These are phyloP conservation scores for Gymnopithys bicolor DNA, from an alignment of 2,797 vertebrate species.

Conservation along the genomic window DNA sequence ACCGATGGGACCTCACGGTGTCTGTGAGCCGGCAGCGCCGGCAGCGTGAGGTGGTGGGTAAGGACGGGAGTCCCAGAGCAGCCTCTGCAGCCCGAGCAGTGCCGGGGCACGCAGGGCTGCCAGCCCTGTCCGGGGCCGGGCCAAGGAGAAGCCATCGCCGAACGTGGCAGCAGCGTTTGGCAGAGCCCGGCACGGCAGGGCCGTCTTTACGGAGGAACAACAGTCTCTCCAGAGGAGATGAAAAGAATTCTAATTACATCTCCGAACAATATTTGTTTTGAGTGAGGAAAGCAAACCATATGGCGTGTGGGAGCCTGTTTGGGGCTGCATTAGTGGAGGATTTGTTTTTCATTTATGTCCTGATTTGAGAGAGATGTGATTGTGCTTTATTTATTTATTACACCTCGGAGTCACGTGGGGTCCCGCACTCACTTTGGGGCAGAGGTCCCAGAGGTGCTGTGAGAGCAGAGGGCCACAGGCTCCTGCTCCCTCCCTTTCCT, in stretches of 20 bases:
- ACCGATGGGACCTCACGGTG: fast-evolving
- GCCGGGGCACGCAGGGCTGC: fast-evolving
- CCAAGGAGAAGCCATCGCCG: fast-evolving
- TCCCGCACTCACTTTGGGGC: fast-evolving
- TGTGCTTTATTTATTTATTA: neutral
- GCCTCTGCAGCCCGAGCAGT: fast-evolving
- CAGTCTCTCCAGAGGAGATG: slow-evolving; percentile 57
- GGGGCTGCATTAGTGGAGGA: neutral
- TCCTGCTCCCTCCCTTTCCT: neutral
- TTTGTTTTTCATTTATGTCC: slow-evolving; percentile 12
- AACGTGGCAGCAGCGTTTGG: neutral
- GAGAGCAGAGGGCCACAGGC: fast-evolving
- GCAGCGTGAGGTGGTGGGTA: fast-evolving
- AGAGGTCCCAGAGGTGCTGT: fast-evolving
- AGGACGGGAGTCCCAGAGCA: neutral
- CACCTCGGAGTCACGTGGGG: fast-evolving
- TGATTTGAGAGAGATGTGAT: neutral
- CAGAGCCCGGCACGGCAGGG: neutral
- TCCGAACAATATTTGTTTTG: slow-evolving; percentile 69
- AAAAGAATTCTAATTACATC: slow-evolving; percentile 68
- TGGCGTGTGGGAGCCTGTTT: slow-evolving; percentile 24
- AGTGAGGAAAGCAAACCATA: slow-evolving; percentile 46
- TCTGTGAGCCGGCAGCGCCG: fast-evolving
- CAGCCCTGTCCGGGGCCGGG: neutral
- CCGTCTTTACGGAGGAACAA: neutral